Evolutionary conservation across 92 coral and sea anemone species (phyloP), one percentile per base, ranked within the genome.

Genomic region (Micromussa lordhowensis): DNA sequence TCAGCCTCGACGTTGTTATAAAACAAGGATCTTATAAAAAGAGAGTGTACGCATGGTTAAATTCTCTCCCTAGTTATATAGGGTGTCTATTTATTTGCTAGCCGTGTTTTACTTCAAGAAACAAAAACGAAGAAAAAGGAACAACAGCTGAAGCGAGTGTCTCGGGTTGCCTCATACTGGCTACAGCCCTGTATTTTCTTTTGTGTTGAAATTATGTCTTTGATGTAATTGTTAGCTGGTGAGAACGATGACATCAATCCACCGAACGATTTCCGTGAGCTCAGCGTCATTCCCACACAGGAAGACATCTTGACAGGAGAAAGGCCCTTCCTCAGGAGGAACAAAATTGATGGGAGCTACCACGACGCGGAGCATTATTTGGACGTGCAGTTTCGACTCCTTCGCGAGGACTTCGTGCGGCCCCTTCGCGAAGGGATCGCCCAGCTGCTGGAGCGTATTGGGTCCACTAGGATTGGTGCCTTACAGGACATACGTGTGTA

Each of bases 341-440:
- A 96, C 80, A 94, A 95, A 55, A 80, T 91, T 29, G 88, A 95
- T 8, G 99, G 99, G 29, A 87, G 94, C 72, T 96, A 95, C 88
- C 79, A 81, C 49, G 83, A 88, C 57, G 80, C 93, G 22, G 95
- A 95, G 51, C 99, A 96, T 68, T 96, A 96, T 90, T 77, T 96
- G 78, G 99, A 96, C 91, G 99, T 96, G 55, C 99, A 96, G 91
- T 96, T 96, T 70, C 93, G 99, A 51, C 93, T 96, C 70, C 91
- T 96, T 69, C 94, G 99, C 21, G 99, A 96, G 78, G 99, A 96
- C 84, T 96, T 96, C 58, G 92, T 96, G 0, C 90, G 98, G 51
- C 99, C 99, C 14, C 91, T 96, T 29, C 92, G 99, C 21, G 96
- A 96, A 40, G 99, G 99, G 4, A 95, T 96, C 57, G 83, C 88